phyloP scores from a whole-genome alignment of 2,797 vertebrate genomes.

The Kryptolebias ocellatus region DNA sequence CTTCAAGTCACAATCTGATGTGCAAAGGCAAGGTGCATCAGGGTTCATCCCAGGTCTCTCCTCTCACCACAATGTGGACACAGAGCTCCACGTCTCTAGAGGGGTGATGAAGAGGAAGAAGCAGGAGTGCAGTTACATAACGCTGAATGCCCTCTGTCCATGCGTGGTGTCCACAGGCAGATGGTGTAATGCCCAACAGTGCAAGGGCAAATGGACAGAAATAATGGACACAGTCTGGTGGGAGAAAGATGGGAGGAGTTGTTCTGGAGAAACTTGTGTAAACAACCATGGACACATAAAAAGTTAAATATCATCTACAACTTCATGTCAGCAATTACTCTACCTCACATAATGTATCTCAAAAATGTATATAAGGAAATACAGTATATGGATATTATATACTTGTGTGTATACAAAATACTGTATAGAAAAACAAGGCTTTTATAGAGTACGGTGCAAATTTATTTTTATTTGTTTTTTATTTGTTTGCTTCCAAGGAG shows the following conservation, averaged over 20 bases:
- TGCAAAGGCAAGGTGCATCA: slow-evolving; percentile 26
- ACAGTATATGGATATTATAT: too few species aligned
- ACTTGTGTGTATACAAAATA: too few species aligned
- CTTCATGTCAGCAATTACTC: not conserved
- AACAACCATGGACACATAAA: not conserved
- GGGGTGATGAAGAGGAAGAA: slow-evolving; percentile 23
- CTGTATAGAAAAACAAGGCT: too few species aligned
- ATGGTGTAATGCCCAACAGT: slow-evolving; percentile 61
- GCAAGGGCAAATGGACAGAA: slow-evolving; percentile 51
- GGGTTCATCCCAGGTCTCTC: slow-evolving; percentile 27
- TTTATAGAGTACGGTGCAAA: too few species aligned
- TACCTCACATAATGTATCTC: too few species aligned
- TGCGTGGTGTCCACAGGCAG: slow-evolving; percentile 56
- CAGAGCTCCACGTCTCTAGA: slow-evolving; percentile 23
- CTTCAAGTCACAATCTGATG: slow-evolving; percentile 21
- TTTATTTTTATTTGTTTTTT: too few species aligned
- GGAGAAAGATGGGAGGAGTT: slow-evolving; percentile 8
- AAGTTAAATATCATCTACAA: not conserved
- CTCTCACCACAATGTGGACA: slow-evolving; percentile 18
- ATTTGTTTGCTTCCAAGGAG: too few species aligned
- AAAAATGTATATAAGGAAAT: too few species aligned
- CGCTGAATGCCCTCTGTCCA: slow-evolving; percentile 57
- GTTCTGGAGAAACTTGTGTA: slow-evolving; percentile 13
- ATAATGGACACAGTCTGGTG: slow-evolving; percentile 16
- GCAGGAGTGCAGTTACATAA: slow-evolving; percentile 65